Evolutionary conservation across 1,140 invertebrate genomes (phyloP).

Genomic region (Dendroctonus ponderosae): DNA sequence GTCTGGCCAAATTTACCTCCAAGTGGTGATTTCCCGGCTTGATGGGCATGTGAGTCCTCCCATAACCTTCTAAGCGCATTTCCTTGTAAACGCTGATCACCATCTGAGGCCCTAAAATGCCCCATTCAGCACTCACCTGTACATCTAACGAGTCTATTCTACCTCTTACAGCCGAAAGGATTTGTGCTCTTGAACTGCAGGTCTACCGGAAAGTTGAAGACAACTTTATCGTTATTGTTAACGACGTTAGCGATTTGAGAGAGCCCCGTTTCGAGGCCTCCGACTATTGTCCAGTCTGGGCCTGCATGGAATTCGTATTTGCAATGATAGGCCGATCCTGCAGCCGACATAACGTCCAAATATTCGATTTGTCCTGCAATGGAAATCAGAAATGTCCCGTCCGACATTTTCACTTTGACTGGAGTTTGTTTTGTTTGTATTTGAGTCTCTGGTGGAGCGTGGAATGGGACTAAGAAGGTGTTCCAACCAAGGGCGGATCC

Average conservation of each 20-base stretch:
- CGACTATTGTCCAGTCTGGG: conserved; percentile 47
- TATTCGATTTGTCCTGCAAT: conserved; percentile 47
- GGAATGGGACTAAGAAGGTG: no score
- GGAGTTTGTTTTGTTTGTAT: no score
- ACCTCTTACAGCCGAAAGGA: conserved; percentile 47
- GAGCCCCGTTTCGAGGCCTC: conserved; percentile 46
- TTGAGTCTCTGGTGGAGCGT: no score
- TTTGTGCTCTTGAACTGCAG: conserved; percentile 48
- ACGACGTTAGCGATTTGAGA: conserved; percentile 46
- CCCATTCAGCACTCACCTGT: not conserved
- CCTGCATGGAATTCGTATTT: conserved; percentile 49
- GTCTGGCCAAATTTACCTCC: conserved; percentile 42
- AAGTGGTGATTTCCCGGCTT: conserved; percentile 43
- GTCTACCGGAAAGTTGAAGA: conserved; percentile 48
- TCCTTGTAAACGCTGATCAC: conserved; percentile 47
- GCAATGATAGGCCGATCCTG: conserved; percentile 44
- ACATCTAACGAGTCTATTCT: not conserved
- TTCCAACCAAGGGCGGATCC: no score
- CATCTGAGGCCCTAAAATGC: conserved; percentile 47
- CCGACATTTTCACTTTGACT: conserved; percentile 10
- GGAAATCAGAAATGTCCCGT: conserved; percentile 38
- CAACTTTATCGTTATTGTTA: conserved; percentile 45
- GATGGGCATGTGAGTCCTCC: conserved; percentile 45
- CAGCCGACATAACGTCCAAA: conserved; percentile 40
- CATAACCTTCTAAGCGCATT: conserved; percentile 45